Base-by-base conservation (phyloP, 2,113 vertebrate species). In the Circaetus gallicus region DNA sequence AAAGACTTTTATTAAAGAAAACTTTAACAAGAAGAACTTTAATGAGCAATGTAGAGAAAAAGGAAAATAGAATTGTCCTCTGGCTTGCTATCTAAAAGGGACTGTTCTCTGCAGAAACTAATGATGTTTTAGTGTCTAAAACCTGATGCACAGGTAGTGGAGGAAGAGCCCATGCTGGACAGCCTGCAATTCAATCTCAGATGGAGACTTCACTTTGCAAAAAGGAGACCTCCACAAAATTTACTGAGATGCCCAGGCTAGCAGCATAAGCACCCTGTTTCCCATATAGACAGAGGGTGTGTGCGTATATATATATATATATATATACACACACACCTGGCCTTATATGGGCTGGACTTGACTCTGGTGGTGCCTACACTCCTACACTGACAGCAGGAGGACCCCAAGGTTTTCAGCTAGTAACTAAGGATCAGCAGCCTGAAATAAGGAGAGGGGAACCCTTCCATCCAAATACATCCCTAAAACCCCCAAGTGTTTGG, bases 261-360 rank as follows among this genome's bases (percentile, higher is more conserved):
- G 58, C 26, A 76, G 26, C 47, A n/a, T 25, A 62, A 77, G 7
- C 36, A 53, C 13, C 9, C 17, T 38, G 11, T 47, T 63, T 62
- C 42, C 59, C 6, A 9, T 7, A 20, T 2, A 31, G 50, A 19
- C n/a, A 67, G 47, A 82, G 3, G 29, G 24, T 11, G 6, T 5
- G 1, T 24, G 26, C 5, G 5, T 29, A 0, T 53, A 1, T 52
- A 4, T 16, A 16, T 52, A 28, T 52, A 52, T 28, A 52, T 26
- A 16, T 28, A 52, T 26, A 52, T 9, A 26, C 24, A 7, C 3
- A 7, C 3, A 2, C 20, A 32, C 7, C n/a, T 29, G 16, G 38
- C 22, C 8, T 52, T 58, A 52, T 47, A 4, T 34, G 42, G 47
- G 34, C 25, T 88, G 56, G 6, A 16, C 50, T 22, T 40, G 59